Evolutionary conservation across 2,888 invertebrate species (phyloP), one percentile per base, ranked within the genome.

Genomic region (Cancer borealis): DNA sequence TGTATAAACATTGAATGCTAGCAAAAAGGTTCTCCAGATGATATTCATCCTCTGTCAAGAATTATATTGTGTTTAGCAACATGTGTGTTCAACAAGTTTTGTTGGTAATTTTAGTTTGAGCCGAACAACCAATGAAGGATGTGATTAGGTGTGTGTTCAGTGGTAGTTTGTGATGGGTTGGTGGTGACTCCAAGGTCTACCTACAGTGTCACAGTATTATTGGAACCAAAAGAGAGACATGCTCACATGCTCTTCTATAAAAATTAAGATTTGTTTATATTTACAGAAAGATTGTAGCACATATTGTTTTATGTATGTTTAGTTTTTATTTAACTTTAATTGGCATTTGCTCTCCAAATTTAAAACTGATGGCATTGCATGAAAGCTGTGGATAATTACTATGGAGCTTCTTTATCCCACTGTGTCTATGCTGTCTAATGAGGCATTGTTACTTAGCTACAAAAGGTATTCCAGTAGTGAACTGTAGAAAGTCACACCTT

Each of bases 401-500:
- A 79, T 79, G 73, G 73, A 79, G 73, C 73, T 30, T 79, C n/a
- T 79, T 79, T 79, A 79, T 79, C 73, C 73, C 30, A 79, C 73
- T 79, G 73, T 79, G 73, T 26, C 73, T 79, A 79, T n/a, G 73
- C 73, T 79, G 73, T 79, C 73, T 79, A 79, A 79, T 30, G 30
- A 79, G 73, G 26, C 73, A 26, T 79, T n/a, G 73, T 79, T 79
- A 60, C 26, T 79, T 79, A 60, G 73, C n/a, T 26, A 79, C 21
- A 79, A n/a, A 26, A 79, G 73, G 73, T 79, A 79, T 79, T 79
- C 73, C 73, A n/a, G 30, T 79, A 79, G 73, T 79, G 26, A 79
- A 79, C n/a, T 79, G 73, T 79, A 79, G 73, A 79, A 79, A 79
- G 26, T 79, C n/a, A 79, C 73, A 21, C n/a, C 73, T 79, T 79